Evolutionary conservation across 2,113 vertebrate species (phyloP).

Genomic region (Microcebus lehilahytsara): DNA sequence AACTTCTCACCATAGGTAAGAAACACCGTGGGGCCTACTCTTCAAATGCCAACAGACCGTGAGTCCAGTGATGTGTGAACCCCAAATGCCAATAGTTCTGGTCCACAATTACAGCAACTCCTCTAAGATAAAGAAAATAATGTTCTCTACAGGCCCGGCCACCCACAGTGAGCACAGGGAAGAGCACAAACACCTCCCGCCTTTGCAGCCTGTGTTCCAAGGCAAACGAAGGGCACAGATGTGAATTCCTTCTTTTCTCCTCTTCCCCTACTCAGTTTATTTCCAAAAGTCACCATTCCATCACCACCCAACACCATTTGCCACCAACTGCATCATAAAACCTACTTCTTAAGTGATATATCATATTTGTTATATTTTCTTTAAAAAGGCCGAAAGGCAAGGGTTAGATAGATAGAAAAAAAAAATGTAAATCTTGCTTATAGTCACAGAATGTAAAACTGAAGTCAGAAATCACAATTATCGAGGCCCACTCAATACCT

Average conservation of each 20-base stretch:
- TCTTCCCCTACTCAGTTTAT: background rate
- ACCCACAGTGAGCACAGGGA: background rate
- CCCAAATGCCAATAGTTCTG: constrained; percentile 46
- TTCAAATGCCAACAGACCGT: constrained; percentile 32
- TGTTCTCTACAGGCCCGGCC: background rate
- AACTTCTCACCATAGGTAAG: background rate
- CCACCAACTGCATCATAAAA: background rate
- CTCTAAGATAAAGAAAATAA: constrained; percentile 57
- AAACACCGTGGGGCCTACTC: background rate
- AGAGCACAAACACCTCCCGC: background rate
- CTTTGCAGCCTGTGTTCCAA: background rate
- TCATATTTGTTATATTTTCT: background rate
- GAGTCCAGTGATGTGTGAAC: constrained; percentile 9
- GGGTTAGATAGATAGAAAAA: background rate
- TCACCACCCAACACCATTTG: constrained; percentile 35
- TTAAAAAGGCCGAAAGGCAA: background rate
- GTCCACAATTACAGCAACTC: constrained; percentile 46
- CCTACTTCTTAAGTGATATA: background rate
- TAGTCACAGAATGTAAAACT: background rate
- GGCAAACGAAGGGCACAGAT: background rate
- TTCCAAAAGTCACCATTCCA: constrained; percentile 46
- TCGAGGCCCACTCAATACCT: background rate
- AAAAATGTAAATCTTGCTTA: background rate
- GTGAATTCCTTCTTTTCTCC: background rate
- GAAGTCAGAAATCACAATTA: background rate